Evolutionary conservation across 30 jellyfish, hydroid and myxozoan genomes (phyloP).

Genomic region (Aurelia sp.): DNA sequence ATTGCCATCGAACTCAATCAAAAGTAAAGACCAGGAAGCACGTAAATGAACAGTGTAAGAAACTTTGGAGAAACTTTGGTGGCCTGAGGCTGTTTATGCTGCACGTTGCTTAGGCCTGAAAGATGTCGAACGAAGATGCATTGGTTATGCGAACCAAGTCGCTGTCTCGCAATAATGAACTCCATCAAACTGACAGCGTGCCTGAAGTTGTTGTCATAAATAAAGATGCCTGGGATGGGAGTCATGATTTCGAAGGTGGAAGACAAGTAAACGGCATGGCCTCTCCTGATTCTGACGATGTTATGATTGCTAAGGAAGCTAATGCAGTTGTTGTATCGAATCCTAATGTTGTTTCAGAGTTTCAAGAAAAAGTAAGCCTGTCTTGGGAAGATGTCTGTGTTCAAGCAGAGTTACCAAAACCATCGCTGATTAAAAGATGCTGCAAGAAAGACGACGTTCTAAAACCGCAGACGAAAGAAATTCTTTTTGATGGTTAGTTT

Average conservation of each 20-base stretch:
- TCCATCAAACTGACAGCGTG: neutral
- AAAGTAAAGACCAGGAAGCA: too few species aligned
- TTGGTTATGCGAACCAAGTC: slow-evolving; percentile 45
- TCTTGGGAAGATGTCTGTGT: slow-evolving; percentile 70
- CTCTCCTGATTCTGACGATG: slow-evolving; percentile 43
- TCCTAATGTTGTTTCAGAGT: slow-evolving; percentile 54
- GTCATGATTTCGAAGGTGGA: neutral
- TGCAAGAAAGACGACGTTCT: slow-evolving; percentile 20
- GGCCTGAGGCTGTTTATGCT: too few species aligned
- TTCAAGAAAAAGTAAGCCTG: slow-evolving; percentile 56
- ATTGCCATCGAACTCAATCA: too few species aligned
- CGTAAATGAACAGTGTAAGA: too few species aligned
- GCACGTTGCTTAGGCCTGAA: too few species aligned
- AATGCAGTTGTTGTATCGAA: slow-evolving; percentile 48
- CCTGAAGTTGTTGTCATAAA: slow-evolving; percentile 50
- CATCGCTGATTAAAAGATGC: slow-evolving; percentile 53
- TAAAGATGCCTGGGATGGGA: neutral
- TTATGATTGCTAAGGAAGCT: slow-evolving; percentile 12
- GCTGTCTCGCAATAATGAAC: slow-evolving; percentile 1
- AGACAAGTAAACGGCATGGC: neutral
- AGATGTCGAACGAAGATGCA: slow-evolving; percentile 39
- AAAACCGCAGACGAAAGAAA: slow-evolving; percentile 32
- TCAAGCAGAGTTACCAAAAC: slow-evolving; percentile 69
- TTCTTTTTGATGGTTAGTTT: slow-evolving; percentile 57
- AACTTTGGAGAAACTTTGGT: too few species aligned